Base-by-base conservation (phyloP, 2,113 vertebrate species). In the Spermophilus dauricus region DNA sequence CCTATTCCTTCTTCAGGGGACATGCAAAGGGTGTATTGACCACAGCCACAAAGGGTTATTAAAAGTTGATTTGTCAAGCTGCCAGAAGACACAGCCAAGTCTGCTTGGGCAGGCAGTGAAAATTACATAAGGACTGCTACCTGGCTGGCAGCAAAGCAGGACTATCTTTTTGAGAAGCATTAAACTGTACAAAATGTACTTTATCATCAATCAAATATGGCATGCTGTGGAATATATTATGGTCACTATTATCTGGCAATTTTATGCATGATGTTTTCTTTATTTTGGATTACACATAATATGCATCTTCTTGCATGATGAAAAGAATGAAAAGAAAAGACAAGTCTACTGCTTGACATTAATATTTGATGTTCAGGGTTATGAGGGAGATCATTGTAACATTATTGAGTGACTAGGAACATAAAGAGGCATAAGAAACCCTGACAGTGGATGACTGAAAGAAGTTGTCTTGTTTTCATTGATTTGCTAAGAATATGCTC, bases 251-350 rank as follows among this genome's bases (percentile, higher is more conserved):
- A 53, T 39, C 61, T 89, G 61, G 53, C 37, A 82, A 24, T 76
- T 34, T 32, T 39, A 8, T 63, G 30, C 11, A 24, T 80, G 8
- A 18, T 4, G 0, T 81, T 28, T 76, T 69, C 69, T 83, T 8
- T 95, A 77, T 94, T 92, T 88, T 18, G 89, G 61, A 12, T n/a
- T 34, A 73, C 24, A 86, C 45, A 51, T 81, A 39, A 69, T 28
- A 8, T 16, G 17, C 37, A 1, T 91, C 32, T 86, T 88, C 9
- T 32, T 67, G 56, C 13, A 94, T 30, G 72, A 18, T 94, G 51
- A 77, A 89, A 45, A 45, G 8, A 45, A 45, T 45, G 45, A 45
- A 45, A 45, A 45, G 45, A 45, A 9, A 53, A 17, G 28, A 56
- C 7, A 51, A 80, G n/a, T 48, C 89, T 63, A 80, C 30, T 78